A percentile compares a stretch with the other conserved stretches of the same genome.
Conservation (phyloP, 2,113 vertebrate genomes). For the Actenoides lindsayi region DNA sequence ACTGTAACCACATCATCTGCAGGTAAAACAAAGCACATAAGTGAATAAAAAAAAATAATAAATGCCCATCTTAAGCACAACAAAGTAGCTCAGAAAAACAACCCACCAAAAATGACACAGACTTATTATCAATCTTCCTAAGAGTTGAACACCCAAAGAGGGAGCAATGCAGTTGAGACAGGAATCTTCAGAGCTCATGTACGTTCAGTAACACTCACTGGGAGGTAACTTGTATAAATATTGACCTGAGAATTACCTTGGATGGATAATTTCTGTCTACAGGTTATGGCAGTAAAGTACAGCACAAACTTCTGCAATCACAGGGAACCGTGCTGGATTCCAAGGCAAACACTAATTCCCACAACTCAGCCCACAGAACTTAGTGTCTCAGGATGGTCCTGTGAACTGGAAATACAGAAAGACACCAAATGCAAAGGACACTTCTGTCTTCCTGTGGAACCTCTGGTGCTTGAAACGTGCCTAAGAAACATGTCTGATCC, state of each 20-base stretch:
- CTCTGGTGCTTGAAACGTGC: not conserved
- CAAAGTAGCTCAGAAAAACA: not conserved
- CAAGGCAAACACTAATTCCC: not conserved
- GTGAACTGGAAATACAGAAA: not conserved
- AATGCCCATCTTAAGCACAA: not conserved
- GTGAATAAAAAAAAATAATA: not conserved
- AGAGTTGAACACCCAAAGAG: not conserved
- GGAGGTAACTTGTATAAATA: not conserved
- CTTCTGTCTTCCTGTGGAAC: not conserved
- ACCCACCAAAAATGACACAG: not conserved
- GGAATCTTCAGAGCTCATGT: not conserved
- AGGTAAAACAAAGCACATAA: conserved; percentile 50
- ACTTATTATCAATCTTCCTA: not conserved
- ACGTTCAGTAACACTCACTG: not conserved
- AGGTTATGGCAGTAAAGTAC: not conserved
- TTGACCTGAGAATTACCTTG: not conserved
- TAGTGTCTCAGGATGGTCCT: not conserved
- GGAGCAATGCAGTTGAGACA: not conserved
- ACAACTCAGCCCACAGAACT: not conserved
- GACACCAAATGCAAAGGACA: not conserved
- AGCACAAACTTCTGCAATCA: not conserved
- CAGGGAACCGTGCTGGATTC: not conserved
- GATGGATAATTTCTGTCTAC: not conserved
- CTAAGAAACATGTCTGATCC: not conserved
- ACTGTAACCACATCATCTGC: conserved; percentile 75